Conservation (phyloP, 2,113 vertebrate genomes). For the Cranoglanis bouderius region DNA sequence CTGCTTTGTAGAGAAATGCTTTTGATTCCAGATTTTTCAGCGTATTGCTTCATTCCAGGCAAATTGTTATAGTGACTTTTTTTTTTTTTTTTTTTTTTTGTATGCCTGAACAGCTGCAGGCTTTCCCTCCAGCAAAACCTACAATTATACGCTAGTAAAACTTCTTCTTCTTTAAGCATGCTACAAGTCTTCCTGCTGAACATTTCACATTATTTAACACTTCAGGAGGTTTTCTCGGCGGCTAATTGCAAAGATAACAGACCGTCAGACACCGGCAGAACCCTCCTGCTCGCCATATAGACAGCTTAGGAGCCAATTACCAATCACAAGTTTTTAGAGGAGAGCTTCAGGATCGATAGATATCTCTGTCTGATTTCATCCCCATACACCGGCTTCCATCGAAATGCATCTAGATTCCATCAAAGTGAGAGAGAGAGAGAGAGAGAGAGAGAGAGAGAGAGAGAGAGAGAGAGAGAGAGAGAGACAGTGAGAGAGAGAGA, state of each 20-base stretch:
- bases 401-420: background rate
- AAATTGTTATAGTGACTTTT: background rate
- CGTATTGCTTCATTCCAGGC: background rate
- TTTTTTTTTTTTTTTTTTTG: no score
- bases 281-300: slow-evolving; percentile 1
- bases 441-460: background rate
- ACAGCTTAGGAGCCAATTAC: slow-evolving; percentile 38
- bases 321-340: slow-evolving; percentile 39
- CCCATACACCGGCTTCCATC: background rate
- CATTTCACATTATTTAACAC: slow-evolving; percentile 6
- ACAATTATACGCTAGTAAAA: background rate
- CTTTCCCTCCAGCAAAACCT: background rate
- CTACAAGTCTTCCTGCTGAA: background rate
- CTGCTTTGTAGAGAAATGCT: background rate
- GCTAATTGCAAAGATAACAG: slow-evolving; percentile 41
- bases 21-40: background rate
- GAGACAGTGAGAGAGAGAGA: background rate
- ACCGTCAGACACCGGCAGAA: background rate
- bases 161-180: background rate
- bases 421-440: background rate
- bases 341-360: slow-evolving; percentile 45
- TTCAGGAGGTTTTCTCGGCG: background rate
- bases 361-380: slow-evolving; percentile 38
- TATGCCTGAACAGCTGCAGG: background rate
- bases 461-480: background rate